These are phyloP conservation scores for Orchestia grillus DNA, from an alignment of 1,140 invertebrate genomes.

Conservation along the genomic window DNA sequence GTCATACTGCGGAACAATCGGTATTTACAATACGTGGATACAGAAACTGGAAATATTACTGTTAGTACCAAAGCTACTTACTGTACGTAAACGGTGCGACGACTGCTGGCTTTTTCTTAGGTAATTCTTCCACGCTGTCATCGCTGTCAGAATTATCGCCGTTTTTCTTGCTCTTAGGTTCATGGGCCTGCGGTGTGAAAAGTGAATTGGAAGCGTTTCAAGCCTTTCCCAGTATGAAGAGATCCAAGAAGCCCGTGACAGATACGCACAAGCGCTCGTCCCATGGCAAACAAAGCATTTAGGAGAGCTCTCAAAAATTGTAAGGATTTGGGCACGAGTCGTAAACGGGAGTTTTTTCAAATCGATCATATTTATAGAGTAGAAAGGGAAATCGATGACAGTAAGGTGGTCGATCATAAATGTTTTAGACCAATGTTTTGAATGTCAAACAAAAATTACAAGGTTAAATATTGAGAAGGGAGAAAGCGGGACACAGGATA, in stretches of 20 bases:
- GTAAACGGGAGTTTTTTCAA: neutral
- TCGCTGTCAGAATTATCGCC: conserved; percentile 64
- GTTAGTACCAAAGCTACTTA: neutral
- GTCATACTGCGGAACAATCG: neutral
- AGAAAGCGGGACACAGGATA: no score
- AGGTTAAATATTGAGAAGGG: no score
- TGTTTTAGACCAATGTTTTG: no score
- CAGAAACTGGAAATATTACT: neutral
- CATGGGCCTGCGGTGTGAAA: conserved; percentile 58
- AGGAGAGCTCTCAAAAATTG: no score
- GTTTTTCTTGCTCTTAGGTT: conserved; percentile 61
- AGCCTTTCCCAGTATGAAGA: neutral
- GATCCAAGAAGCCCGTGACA: neutral
- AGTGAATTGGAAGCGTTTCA: neutral
- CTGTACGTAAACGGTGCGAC: conserved; percentile 43
- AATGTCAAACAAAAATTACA: no score
- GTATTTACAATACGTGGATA: neutral
- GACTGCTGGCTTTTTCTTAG: conserved; percentile 44
- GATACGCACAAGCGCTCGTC: neutral
- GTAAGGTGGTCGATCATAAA: no score
- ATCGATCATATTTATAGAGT: neutral
- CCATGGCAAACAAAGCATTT: neutral
- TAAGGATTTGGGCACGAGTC: neutral
- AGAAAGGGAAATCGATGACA: neutral
- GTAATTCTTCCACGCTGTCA: conserved; percentile 63